phyloP scores from a whole-genome alignment of 2,888 invertebrate genomes.

The Ochropleura plecta region DNA sequence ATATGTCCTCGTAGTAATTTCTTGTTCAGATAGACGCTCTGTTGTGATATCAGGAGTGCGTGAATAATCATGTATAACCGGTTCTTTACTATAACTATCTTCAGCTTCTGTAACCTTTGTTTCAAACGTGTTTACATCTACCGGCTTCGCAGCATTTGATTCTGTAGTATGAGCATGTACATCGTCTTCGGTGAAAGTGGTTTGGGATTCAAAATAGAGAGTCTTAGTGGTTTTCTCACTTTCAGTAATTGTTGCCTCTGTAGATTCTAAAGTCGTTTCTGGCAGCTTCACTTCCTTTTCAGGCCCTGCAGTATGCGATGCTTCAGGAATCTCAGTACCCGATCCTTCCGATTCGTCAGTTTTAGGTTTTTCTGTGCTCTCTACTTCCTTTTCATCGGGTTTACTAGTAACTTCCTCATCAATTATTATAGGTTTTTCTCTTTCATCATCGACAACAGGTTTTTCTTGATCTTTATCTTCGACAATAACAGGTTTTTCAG shows the following conservation, averaged over 20 bases:
- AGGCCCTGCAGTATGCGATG: constrained; percentile 13
- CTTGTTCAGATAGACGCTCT: constrained; percentile 27
- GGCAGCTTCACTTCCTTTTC: constrained; percentile 32
- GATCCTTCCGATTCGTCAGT: constrained; percentile 33
- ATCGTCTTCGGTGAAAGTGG: constrained; percentile 12
- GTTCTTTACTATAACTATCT: constrained; percentile 24
- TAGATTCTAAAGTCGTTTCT: constrained; percentile 26
- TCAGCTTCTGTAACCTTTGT: constrained; percentile 28
- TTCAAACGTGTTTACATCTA: constrained; percentile 27
- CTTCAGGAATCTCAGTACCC: constrained; percentile 27
- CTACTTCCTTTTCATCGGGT: constrained; percentile 16
- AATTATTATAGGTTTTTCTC: constrained; percentile 26
- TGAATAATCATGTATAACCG: constrained; percentile 25
- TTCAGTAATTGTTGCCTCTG: constrained; percentile 30
- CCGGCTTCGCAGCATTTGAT: not conserved
- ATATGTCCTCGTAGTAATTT: constrained; percentile 27
- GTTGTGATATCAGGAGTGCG: constrained; percentile 30
- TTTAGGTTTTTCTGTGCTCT: constrained; percentile 38
- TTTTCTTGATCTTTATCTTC: constrained; percentile 25
- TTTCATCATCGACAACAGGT: constrained; percentile 10
- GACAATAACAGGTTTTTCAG: constrained; percentile 23
- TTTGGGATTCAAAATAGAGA: constrained; percentile 43
- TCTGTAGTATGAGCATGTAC: constrained; percentile 15
- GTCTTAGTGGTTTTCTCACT: constrained; percentile 30
- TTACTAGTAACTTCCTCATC: constrained; percentile 30